These are phyloP conservation scores for Clytia hemisphaerica DNA, from an alignment of 30 jellyfish, hydroid and myxozoan species.

Conservation along the genomic window DNA sequence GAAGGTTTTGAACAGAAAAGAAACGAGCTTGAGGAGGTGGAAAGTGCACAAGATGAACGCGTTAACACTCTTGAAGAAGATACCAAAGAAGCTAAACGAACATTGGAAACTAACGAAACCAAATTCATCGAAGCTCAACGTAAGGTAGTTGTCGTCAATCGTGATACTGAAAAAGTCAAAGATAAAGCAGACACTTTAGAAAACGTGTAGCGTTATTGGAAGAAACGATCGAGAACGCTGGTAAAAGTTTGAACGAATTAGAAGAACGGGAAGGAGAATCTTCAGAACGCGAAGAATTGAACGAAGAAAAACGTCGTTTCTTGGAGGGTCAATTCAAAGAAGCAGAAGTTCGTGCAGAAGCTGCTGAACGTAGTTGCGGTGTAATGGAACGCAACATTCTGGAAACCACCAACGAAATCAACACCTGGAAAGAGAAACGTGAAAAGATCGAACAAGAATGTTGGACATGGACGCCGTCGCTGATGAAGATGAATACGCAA, in stretches of 20 bases:
- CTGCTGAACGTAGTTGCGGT: slow-evolving; percentile 69
- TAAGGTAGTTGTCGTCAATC: slow-evolving; percentile 60
- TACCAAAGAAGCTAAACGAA: slow-evolving; percentile 59
- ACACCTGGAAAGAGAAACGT: slow-evolving; percentile 54
- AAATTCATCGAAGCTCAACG: slow-evolving; percentile 65
- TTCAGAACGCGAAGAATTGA: slow-evolving; percentile 57
- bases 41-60: slow-evolving; percentile 80
- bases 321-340: slow-evolving; percentile 75
- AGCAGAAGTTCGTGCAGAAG: slow-evolving; percentile 80
- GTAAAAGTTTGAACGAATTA: slow-evolving; percentile 51
- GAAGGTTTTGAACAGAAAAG: slow-evolving; percentile 50
- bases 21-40: slow-evolving; percentile 64
- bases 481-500: slow-evolving; percentile 12
- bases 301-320: slow-evolving; percentile 69
- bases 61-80: slow-evolving; percentile 67
- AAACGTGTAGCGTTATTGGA: slow-evolving; percentile 56
- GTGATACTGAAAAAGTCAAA: slow-evolving; percentile 53
- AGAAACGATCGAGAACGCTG: slow-evolving; percentile 63
- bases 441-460: slow-evolving; percentile 63
- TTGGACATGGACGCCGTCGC: slow-evolving; percentile 53
- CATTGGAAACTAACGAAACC: slow-evolving; percentile 62
- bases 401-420: slow-evolving; percentile 57
- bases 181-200: slow-evolving; percentile 55
- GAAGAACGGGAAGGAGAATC: slow-evolving; percentile 80
- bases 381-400: slow-evolving; percentile 58